phyloP scores from a whole-genome alignment of 2,113 vertebrate species.

The Tetraodon nigroviridis region DNA sequence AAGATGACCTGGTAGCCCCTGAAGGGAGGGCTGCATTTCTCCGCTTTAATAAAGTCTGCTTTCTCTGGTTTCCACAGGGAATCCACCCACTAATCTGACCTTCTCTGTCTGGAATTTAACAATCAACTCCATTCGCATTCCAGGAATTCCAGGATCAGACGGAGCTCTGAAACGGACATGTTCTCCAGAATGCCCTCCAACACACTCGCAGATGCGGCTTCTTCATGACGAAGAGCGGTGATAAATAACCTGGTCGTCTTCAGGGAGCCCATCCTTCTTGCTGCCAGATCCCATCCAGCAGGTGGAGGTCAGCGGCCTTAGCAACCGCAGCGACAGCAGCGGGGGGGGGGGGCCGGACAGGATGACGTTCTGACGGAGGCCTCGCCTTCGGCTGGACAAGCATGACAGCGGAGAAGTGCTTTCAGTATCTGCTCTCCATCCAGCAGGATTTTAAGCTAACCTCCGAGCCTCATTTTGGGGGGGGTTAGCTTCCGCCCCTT shows the following conservation, averaged over 20 bases:
- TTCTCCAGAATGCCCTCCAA: constrained; percentile 31
- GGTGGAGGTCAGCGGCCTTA: constrained; percentile 30
- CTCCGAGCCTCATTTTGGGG: too few species aligned
- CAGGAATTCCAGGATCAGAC: constrained; percentile 52
- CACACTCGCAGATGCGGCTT: background rate
- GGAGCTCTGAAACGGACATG: constrained; percentile 41
- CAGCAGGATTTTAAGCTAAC: too few species aligned
- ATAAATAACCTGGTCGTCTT: constrained; percentile 40
- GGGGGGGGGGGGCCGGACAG: background rate
- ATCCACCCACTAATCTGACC: constrained; percentile 32
- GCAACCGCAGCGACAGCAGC: constrained; percentile 28
- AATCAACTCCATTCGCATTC: constrained; percentile 46
- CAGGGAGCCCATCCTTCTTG: constrained; percentile 40
- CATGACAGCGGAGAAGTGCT: too few species aligned
- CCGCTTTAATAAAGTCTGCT: background rate
- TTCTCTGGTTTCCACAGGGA: constrained; percentile 25
- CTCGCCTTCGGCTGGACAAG: background rate
- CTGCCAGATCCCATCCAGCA: constrained; percentile 44
- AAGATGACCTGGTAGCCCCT: too few species aligned
- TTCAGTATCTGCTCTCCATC: too few species aligned
- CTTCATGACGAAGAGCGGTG: constrained; percentile 33
- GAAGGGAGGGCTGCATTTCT: too few species aligned
- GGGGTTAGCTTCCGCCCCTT: too few species aligned
- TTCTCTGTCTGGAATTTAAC: constrained; percentile 30
- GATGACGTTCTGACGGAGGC: background rate